Percentiles rank a stretch among this genome's conserved stretches.
phyloP scores from a whole-genome alignment of 2,113 vertebrate species.

The Osmerus mordax region DNA sequence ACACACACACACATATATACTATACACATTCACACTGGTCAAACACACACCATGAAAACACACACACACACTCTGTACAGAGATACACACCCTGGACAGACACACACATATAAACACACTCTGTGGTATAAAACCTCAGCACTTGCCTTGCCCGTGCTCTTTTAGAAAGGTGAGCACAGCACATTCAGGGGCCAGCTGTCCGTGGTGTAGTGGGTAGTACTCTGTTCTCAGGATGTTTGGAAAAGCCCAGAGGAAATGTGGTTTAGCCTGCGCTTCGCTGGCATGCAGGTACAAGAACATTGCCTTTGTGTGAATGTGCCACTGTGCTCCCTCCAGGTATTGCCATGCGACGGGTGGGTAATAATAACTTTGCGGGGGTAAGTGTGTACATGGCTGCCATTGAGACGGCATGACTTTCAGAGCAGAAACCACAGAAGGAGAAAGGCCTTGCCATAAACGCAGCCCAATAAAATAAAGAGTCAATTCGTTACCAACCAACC shows the following conservation, averaged over 20 bases:
- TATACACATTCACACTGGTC: constrained; percentile 2
- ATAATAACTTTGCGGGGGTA: constrained; percentile 36
- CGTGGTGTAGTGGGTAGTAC: constrained; percentile 29
- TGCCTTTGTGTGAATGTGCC: constrained; percentile 38
- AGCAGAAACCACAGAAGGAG: constrained; percentile 39
- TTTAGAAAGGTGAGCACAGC: constrained; percentile 37
- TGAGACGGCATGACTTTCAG: constrained; percentile 47
- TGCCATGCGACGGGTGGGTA: constrained; percentile 18
- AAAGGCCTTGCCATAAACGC: constrained; percentile 45
- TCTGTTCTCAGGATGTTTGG: constrained; percentile 45
- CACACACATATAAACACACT: constrained; percentile 29
- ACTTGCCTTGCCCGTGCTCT: constrained; percentile 1
- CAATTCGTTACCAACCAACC: constrained; percentile 39
- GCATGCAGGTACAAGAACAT: constrained; percentile 37
- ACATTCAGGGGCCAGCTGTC: constrained; percentile 43
- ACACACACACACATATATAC: neutral
- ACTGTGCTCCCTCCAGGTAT: constrained; percentile 14
- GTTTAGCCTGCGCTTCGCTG: constrained; percentile 37
- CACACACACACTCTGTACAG: constrained; percentile 5
- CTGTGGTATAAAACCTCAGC: constrained; percentile 43
- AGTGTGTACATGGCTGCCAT: constrained; percentile 39
- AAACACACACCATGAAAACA: neutral
- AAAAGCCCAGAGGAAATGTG: constrained; percentile 49
- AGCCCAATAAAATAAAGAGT: constrained; percentile 57
- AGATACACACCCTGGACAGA: neutral